Percentiles rank a stretch among this genome's conserved stretches.
Conservation (phyloP, 2,113 vertebrate species). For the Helogale parvula region DNA sequence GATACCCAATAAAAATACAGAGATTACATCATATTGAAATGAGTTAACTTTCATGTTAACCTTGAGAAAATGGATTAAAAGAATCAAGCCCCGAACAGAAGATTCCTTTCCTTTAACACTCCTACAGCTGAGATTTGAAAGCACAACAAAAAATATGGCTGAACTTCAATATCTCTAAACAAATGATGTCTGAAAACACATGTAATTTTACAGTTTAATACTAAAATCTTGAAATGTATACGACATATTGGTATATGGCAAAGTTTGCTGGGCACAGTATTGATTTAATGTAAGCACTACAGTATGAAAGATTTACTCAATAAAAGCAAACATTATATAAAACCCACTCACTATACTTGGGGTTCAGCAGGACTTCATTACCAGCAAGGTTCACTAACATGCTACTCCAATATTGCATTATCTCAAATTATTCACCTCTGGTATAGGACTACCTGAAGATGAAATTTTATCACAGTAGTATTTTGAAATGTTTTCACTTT, state of each 20-base stretch:
- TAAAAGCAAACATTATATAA: conserved; percentile 39
- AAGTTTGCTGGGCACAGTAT: background rate
- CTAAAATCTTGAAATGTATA: conserved; percentile 51
- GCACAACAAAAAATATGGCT: background rate
- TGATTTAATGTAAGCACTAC: conserved; percentile 26
- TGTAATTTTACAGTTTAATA: conserved; percentile 5
- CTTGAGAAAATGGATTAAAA: background rate
- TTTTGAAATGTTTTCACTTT: conserved; percentile 51
- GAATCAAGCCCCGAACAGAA: background rate
- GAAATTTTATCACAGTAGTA: conserved; percentile 51
- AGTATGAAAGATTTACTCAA: conserved; percentile 13
- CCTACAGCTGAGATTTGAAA: conserved; percentile 44
- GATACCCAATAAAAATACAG: background rate
- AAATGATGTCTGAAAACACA: background rate
- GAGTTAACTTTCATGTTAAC: conserved; percentile 40
- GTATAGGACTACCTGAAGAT: conserved; percentile 24
- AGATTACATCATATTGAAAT: background rate
- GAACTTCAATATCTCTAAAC: background rate
- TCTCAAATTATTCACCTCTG: conserved; percentile 27
- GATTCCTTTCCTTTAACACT: background rate
- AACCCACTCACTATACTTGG: background rate
- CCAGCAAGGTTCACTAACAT: background rate
- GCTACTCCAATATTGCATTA: background rate
- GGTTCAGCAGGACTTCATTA: conserved; percentile 45
- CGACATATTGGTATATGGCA: background rate